Conservation (phyloP, 2,113 vertebrate species). For the Albula glossodonta region DNA sequence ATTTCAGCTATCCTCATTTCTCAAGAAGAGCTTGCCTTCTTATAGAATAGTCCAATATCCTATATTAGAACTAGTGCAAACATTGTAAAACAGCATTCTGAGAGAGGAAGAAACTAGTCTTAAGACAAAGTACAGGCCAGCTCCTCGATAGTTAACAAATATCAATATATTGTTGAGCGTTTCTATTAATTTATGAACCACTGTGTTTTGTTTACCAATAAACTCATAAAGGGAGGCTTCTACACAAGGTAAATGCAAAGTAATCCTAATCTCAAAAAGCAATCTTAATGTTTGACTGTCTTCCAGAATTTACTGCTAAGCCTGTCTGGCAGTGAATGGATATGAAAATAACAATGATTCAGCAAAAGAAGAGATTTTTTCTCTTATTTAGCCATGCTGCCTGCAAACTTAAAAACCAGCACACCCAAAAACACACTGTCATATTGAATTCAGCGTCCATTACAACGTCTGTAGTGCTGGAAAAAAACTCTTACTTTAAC, state of each 20-base stretch:
- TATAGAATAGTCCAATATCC: too few species aligned
- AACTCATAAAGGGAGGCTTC: background rate
- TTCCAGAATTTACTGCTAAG: background rate
- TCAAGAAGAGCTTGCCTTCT: too few species aligned
- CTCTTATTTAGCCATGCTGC: slow-evolving; percentile 13
- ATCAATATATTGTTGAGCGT: too few species aligned
- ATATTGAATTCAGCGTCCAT: background rate
- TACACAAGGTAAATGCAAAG: background rate
- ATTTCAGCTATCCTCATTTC: too few species aligned
- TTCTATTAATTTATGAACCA: background rate
- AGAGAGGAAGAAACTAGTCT: too few species aligned
- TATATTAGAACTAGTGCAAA: too few species aligned
- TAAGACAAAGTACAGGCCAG: too few species aligned
- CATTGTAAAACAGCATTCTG: too few species aligned
- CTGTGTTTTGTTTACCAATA: background rate
- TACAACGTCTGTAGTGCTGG: background rate
- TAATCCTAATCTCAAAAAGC: slow-evolving; percentile 16
- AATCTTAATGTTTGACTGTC: background rate
- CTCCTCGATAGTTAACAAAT: too few species aligned
- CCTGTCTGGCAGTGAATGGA: slow-evolving; percentile 4
- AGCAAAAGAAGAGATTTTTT: slow-evolving; percentile 20
- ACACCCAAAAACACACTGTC: background rate
- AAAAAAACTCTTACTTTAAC: too few species aligned
- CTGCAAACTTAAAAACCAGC: slow-evolving; percentile 9
- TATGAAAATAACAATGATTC: slow-evolving; percentile 21